Evolutionary conservation across 1,140 invertebrate species (phyloP), one percentile per base, ranked within the genome.

Genomic region (Drosophila mayri): DNA sequence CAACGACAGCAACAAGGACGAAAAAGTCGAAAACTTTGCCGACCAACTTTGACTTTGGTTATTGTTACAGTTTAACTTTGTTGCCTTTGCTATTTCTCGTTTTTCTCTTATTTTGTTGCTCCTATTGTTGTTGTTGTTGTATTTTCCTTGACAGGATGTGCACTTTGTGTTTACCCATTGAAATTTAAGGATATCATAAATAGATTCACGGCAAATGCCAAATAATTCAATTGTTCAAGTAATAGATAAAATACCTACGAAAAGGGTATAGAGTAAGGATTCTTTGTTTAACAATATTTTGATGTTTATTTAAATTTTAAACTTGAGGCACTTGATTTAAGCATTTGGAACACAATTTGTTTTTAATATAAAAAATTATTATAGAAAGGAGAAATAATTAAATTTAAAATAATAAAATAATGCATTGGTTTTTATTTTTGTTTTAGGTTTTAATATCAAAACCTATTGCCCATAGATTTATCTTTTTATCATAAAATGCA

Each of bases 21-120:
- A 60, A 66, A 60, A 78, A 80, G 50, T 44, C 47, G 66, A 81
- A 87, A 90, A 90, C 77, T 88, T 88, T 90, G 85, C 85, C 81
- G 85, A 73, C 85, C 83, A 88, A 88, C 85, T 88, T 88, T 88
- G 85, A 90, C 78, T 88, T 88, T 88, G 85, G 85, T 88, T 88
- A 90, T 88, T 88, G 85, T 88, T 84, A 85, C 85, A 88, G 85
- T 88, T 88, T 79, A 90, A 88, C 85, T 88, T 88, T 86, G 81
- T 80, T 84, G 70, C 76, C 63, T 62, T 75, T 79, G 57, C 71
- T 58, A 79, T 59, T 59, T 50, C 70, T 79, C 62, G 58, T 68
- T 41, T 72, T 72, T 28, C 30, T 74, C 44, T 73, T 73, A 30
- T 49, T 80, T 59, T 35, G 66, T 28, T 30, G 32, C 18, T 30